Evolutionary conservation across 2,797 vertebrate species (phyloP), one percentile per base, ranked within the genome.

Genomic region (Sebastes cheni): DNA sequence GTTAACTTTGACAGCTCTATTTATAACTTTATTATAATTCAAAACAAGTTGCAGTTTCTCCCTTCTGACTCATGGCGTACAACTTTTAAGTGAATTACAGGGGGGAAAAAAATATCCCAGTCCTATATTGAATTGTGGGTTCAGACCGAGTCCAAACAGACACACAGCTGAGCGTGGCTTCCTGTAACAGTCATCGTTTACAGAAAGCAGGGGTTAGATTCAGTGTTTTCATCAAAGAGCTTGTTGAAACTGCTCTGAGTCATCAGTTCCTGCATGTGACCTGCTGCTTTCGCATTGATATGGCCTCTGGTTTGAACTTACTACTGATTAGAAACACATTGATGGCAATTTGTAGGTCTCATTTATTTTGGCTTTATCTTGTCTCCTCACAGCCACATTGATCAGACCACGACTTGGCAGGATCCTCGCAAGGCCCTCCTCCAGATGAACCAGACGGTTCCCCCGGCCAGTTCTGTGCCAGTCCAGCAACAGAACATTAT

Each of bases 401-500:
- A 99, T 93, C 98, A 99, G 94, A 97, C 98, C 56, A 99, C 98
- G 80, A 99, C 98, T 86, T 99, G 98, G 98, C 98, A 98, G 88
- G 98, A 99, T 89, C 98, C 98, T 69, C 96, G 98, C 77, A 99
- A 99, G 94, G 95, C 98, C 64, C 95, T 99, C 88, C 97, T 99
- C 39, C 98, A 98, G 95, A 96, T 99, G 95, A 99, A 96, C 65
- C 97, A 97, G 82, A 87, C 97, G 1, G 86, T 39, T 39, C 36
- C 97, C 14, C 97, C 98, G 1, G 88, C 97, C 87, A 99, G 96
- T 70, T 96, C 97, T 20, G 93, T 94, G 76, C 94, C 95, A 13
- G 96, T 97, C 0, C 96, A 96, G 86, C 98, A 97, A 42, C 98
- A 97, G 95, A 97, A 94, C 88, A 89, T 98, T 66, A 97, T 99